These are phyloP conservation scores for Echinometra lucunter DNA, from an alignment of 53 echinoderm and acorn worm species.

Conservation along the genomic window DNA sequence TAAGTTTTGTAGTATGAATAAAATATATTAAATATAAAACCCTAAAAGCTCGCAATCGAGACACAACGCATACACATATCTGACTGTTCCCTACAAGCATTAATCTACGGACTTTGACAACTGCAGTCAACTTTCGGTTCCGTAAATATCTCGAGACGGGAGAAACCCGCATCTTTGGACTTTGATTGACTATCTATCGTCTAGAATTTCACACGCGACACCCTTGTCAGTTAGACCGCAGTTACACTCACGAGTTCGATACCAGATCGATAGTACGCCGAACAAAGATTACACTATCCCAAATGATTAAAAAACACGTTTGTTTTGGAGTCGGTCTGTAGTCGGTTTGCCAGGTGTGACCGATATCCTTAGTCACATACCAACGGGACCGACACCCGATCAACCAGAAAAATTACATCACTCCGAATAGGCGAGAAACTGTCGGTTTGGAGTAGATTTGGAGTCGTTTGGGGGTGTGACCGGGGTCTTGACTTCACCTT, in stretches of 20 bases:
- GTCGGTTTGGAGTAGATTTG: no score
- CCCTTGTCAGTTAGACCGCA: background rate
- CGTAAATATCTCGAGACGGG: background rate
- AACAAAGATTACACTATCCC: background rate
- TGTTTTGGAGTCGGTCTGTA: no score
- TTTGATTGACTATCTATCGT: constrained; percentile 15
- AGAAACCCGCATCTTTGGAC: constrained; percentile 27
- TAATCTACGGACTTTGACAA: background rate
- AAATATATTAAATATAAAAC: background rate
- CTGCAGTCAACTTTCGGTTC: constrained; percentile 36
- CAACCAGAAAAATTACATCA: no score
- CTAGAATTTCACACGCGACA: background rate
- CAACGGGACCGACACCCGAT: no score
- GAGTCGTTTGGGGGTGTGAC: no score
- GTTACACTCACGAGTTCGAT: no score
- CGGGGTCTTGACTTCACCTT: background rate
- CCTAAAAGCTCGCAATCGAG: background rate
- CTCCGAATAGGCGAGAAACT: no score
- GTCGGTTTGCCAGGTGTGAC: no score
- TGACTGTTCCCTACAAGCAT: background rate
- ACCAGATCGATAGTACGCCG: background rate
- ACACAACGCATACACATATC: background rate
- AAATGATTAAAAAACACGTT: no score
- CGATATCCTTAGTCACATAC: no score
- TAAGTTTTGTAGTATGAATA: background rate